These are phyloP conservation scores for Cyanoderma ruficeps DNA, from an alignment of 2,113 vertebrate genomes.

Conservation along the genomic window DNA sequence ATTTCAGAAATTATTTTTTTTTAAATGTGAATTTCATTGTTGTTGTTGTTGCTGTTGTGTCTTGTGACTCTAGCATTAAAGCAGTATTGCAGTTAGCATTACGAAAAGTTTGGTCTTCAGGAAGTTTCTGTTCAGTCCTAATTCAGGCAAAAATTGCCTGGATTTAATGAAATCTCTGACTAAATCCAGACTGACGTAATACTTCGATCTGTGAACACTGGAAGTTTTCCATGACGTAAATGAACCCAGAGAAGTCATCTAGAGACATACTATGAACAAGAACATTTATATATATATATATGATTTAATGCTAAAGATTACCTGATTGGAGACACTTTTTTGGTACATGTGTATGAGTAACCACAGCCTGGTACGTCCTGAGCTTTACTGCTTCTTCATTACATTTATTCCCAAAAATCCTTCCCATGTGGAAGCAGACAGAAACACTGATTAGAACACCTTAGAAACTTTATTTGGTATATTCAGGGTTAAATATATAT, in stretches of 20 bases:
- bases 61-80: not conserved
- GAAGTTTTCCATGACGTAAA: not conserved
- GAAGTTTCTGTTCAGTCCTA: not conserved
- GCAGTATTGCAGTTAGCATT: not conserved
- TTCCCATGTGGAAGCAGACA: not conserved
- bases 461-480: not conserved
- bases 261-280: not conserved
- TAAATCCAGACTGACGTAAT: not conserved
- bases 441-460: not conserved
- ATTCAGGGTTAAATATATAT: not conserved
- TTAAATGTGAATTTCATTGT: too few species aligned
- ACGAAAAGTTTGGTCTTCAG: not conserved
- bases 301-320: not conserved
- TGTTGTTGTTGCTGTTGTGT: not conserved
- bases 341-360: not conserved
- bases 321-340: not conserved
- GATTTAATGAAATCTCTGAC: not conserved
- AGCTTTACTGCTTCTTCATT: not conserved
- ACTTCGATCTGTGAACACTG: not conserved
- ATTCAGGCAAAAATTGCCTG: not conserved
- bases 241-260: not conserved
- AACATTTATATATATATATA: not conserved
- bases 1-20: not conserved
- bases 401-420: not conserved
- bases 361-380: not conserved